Evolutionary conservation across 1,140 invertebrate species (phyloP).

Genomic region (Drosophila biarmipes): DNA sequence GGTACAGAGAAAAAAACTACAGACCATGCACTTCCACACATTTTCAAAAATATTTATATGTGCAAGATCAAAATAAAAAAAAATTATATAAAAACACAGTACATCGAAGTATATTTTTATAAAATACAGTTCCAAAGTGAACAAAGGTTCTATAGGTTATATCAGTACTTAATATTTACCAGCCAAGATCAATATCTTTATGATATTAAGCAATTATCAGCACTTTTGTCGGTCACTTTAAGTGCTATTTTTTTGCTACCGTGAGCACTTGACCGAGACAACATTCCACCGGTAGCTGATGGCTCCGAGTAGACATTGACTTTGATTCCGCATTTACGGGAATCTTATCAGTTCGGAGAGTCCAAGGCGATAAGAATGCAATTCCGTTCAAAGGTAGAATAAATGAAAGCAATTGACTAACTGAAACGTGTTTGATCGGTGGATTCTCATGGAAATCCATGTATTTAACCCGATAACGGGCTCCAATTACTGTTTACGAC

Average conservation of each 20-base stretch:
- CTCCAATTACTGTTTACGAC: constrained; percentile 48
- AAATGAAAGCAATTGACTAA: neutral
- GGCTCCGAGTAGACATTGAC: constrained; percentile 46
- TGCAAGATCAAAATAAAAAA: too few species aligned
- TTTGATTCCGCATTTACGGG: constrained; percentile 51
- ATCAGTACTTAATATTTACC: neutral
- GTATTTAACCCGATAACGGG: constrained; percentile 15
- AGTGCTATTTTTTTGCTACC: neutral
- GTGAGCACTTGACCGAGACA: neutral
- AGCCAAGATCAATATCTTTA: neutral
- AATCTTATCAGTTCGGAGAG: constrained; percentile 59
- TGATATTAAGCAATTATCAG: neutral
- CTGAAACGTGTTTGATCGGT: constrained; percentile 9
- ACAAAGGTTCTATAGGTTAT: neutral
- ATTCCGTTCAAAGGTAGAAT: constrained; percentile 46
- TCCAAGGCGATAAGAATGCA: constrained; percentile 61
- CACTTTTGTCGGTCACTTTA: neutral
- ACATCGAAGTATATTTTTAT: neutral
- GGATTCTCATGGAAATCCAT: constrained; percentile 19
- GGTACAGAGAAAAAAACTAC: neutral
- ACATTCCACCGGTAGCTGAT: constrained; percentile 38
- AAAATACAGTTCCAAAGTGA: neutral
- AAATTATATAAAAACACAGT: too few species aligned
- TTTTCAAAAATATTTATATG: too few species aligned
- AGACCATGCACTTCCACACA: too few species aligned